Conservation (phyloP, 2,113 vertebrate genomes). For the Alectura lathami region DNA sequence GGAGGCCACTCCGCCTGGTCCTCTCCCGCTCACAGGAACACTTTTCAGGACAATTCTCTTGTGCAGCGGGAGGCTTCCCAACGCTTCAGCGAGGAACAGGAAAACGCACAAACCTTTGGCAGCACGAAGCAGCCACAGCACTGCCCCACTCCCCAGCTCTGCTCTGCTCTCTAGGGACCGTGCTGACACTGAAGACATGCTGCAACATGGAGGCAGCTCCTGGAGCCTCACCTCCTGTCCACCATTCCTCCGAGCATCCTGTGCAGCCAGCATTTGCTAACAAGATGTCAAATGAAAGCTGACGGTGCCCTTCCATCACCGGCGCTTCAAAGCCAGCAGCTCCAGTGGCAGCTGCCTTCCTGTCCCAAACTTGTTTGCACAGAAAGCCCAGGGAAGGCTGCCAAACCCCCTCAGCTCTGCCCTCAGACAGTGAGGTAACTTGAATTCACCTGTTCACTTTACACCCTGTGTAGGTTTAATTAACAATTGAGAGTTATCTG, state of each 20-base stretch:
- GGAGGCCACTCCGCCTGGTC: background rate
- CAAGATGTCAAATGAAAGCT: background rate
- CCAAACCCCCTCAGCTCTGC: background rate
- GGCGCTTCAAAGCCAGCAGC: background rate
- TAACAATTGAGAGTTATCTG: background rate
- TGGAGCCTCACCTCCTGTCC: background rate
- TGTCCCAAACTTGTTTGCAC: fast-evolving
- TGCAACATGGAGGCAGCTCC: background rate
- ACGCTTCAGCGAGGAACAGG: background rate
- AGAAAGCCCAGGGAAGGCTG: fast-evolving
- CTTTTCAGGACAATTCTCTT: background rate
- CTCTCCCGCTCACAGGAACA: background rate
- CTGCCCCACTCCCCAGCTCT: background rate
- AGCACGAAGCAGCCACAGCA: fast-evolving
- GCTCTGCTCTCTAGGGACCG: background rate
- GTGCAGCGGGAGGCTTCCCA: fast-evolving
- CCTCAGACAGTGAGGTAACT: background rate
- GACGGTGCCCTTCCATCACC: background rate
- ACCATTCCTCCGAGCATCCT: fast-evolving
- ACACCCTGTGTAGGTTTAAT: background rate
- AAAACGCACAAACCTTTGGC: background rate
- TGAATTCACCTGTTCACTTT: background rate
- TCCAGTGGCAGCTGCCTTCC: background rate
- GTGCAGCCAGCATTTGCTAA: background rate
- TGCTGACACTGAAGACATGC: background rate